phyloP scores from a whole-genome alignment of 2,888 invertebrate species.

The Tromatobia lineatoria region DNA sequence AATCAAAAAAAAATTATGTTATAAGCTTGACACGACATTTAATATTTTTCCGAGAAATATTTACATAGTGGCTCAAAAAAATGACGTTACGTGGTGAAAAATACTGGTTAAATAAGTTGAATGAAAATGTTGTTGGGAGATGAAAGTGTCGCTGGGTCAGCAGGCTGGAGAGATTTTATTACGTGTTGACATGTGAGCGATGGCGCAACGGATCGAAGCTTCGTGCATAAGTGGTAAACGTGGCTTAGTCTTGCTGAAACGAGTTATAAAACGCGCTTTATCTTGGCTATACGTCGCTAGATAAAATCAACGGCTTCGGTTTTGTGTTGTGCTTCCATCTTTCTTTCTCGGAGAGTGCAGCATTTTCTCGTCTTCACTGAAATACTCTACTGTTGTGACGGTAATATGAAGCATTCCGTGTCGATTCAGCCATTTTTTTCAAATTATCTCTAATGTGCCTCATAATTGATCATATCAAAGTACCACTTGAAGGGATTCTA shows the following conservation, averaged over 20 bases:
- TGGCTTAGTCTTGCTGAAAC: constrained; percentile 33
- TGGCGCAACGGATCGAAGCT: constrained; percentile 47
- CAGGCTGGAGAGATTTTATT: neutral
- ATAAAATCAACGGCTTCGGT: constrained; percentile 42
- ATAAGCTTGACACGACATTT: no score
- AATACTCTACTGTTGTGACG: constrained; percentile 9
- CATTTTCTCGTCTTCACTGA: constrained; percentile 25
- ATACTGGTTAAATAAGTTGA: no score
- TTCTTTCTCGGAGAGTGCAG: constrained; percentile 24
- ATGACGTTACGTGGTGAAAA: no score
- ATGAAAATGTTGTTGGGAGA: no score
- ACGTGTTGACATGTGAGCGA: neutral
- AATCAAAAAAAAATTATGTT: no score
- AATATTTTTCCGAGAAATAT: no score
- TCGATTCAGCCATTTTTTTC: no score
- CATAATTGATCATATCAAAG: no score
- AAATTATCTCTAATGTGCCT: no score
- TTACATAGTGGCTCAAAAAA: no score
- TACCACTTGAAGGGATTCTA: no score
- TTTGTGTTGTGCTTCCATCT: constrained; percentile 3
- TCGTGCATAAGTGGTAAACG: constrained; percentile 63
- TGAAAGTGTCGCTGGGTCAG: neutral
- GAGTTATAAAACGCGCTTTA: constrained; percentile 59
- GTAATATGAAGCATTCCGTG: no score
- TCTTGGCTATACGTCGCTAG: constrained; percentile 24